These are phyloP conservation scores for Eurois occulta DNA, from an alignment of 2,888 invertebrate species.

Conservation along the genomic window DNA sequence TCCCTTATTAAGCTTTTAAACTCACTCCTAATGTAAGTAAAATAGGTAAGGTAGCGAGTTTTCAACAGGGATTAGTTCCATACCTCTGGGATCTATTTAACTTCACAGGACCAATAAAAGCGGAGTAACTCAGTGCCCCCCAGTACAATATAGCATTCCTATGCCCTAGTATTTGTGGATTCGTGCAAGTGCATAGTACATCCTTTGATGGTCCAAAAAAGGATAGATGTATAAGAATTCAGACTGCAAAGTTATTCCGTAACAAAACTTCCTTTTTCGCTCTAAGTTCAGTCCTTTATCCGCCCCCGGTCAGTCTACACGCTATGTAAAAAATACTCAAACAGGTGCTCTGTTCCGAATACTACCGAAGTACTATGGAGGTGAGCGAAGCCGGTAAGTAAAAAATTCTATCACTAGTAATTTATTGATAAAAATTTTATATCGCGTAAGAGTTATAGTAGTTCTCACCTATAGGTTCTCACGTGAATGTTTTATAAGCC, in stretches of 20 bases:
- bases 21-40: background rate
- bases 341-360: slow-evolving; percentile 78
- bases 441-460: slow-evolving; percentile 20
- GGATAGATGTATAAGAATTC: background rate
- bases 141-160: background rate
- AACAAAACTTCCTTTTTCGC: background rate
- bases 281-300: slow-evolving; percentile 53
- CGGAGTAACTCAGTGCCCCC: background rate
- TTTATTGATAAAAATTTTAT: slow-evolving; percentile 14
- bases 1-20: slow-evolving; percentile 6
- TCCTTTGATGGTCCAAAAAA: slow-evolving; percentile 17
- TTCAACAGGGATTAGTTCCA: slow-evolving; percentile 7
- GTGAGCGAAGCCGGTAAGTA: slow-evolving; percentile 74
- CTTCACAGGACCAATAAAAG: slow-evolving; percentile 10
- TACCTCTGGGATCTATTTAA: background rate
- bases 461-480: slow-evolving; percentile 72
- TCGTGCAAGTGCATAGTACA: slow-evolving; percentile 29
- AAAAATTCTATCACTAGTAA: background rate
- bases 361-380: slow-evolving; percentile 79
- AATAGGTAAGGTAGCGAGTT: background rate
- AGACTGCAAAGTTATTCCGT: background rate
- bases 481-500: slow-evolving; percentile 79
- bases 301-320: slow-evolving; percentile 61
- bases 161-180: background rate
- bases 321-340: slow-evolving; percentile 55